Percentiles rank a stretch among this genome's conserved stretches.
Conservation (phyloP, 2,888 invertebrate species). For the Esperia sulphurella region DNA sequence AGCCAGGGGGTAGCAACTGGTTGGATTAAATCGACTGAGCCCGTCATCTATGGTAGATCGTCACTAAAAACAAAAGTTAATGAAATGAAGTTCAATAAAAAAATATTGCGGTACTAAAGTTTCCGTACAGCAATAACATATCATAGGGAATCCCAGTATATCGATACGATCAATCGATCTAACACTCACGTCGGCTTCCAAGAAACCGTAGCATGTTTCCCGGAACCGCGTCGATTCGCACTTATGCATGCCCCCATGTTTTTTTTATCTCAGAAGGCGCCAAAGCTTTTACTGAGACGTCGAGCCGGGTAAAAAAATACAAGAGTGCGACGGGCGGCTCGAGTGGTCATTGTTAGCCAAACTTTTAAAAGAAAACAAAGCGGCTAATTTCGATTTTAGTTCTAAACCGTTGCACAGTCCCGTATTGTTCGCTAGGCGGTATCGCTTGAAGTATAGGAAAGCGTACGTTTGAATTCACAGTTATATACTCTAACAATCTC, state of each 20-base stretch:
- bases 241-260: conserved; percentile 52
- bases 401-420: conserved; percentile 10
- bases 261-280: conserved; percentile 55
- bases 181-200: conserved; percentile 32
- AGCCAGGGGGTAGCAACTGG: too few species aligned
- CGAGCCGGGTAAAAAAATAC: conserved; percentile 46
- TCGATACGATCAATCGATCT: conserved; percentile 30
- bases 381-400: conserved; percentile 35
- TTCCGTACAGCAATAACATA: not conserved
- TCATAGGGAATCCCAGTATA: conserved; percentile 19
- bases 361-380: conserved; percentile 58
- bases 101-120: too few species aligned
- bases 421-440: conserved; percentile 20
- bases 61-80: too few species aligned
- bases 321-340: conserved; percentile 41
- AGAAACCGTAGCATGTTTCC: conserved; percentile 54
- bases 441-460: conserved; percentile 23
- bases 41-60: too few species aligned
- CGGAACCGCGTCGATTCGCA: conserved; percentile 59
- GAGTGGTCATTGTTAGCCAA: conserved; percentile 54
- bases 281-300: conserved; percentile 63
- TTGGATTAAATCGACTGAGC: too few species aligned
- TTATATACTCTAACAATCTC: conserved; percentile 26
- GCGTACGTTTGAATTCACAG: conserved; percentile 34
- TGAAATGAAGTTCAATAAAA: too few species aligned